A percentile compares a stretch with the other conserved stretches of the same genome.
phyloP scores from a whole-genome alignment of 2,888 invertebrate species.

The Ornithoptera priamus region DNA sequence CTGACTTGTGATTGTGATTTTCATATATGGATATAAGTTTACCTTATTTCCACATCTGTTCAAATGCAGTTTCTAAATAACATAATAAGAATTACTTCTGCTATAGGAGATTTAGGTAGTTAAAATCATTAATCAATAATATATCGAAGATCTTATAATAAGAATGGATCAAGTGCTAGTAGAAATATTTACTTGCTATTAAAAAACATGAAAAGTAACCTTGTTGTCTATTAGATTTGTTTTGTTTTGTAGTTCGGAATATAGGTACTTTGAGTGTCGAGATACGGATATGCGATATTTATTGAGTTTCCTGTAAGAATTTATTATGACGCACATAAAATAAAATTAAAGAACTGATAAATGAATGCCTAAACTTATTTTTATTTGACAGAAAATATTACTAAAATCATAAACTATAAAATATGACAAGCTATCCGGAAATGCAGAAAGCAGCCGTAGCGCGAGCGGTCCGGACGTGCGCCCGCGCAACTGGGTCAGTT shows the following conservation, averaged over 20 bases:
- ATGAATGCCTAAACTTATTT: conserved; percentile 6
- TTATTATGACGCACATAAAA: neutral
- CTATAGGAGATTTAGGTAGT: no score
- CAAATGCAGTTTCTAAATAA: no score
- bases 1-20: no score
- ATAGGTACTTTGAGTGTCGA: neutral
- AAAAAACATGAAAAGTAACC: neutral
- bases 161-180: no score
- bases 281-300: neutral
- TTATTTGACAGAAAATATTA: conserved; percentile 19
- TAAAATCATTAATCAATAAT: no score
- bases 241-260: neutral
- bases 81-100: no score
- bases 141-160: no score
- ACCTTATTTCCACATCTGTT: no score
- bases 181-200: no score
- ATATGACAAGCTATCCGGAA: conserved; percentile 76
- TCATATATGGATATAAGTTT: no score
- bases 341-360: conserved; percentile 4
- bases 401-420: conserved; percentile 67
- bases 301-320: conserved; percentile 3
- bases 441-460: conserved; percentile 67
- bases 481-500: conserved; percentile 75
- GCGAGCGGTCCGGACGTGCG: conserved; percentile 66
- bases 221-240: neutral